A percentile compares a stretch with the other conserved stretches of the same genome.
These are phyloP conservation scores for Mormyrops attenuatus DNA, from an alignment of 2,797 vertebrate species.

Conservation along the genomic window DNA sequence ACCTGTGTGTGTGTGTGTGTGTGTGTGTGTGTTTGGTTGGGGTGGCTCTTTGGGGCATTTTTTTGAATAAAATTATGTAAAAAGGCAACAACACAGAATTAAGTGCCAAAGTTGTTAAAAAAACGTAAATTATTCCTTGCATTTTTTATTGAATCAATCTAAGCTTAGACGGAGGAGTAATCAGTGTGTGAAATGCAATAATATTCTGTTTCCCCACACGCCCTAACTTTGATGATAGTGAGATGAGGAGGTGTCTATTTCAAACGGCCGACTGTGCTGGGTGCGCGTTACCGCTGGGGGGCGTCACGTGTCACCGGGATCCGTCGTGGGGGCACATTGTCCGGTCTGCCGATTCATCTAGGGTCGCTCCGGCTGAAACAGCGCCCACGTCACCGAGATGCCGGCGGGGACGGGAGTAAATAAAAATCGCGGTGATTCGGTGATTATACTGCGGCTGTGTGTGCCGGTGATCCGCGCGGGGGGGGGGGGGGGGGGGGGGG, in stretches of 20 bases:
- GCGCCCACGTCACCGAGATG: not conserved
- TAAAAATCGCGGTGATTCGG: not conserved
- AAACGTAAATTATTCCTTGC: not conserved
- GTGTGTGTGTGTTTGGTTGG: not conserved
- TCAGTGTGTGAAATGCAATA: constrained; percentile 41
- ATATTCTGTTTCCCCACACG: constrained; percentile 13
- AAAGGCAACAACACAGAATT: not conserved
- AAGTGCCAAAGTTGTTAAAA: not conserved
- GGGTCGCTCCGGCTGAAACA: not conserved
- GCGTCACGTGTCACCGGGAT: not conserved
- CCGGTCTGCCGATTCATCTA: not conserved
- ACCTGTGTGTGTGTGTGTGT: not conserved
- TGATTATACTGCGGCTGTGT: not conserved
- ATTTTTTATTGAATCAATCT: not conserved
- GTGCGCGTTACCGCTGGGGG: not conserved
- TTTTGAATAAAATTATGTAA: not conserved
- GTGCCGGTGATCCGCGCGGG: not conserved
- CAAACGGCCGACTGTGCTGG: constrained; percentile 19
- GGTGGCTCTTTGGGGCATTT: not conserved
- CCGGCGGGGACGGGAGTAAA: not conserved
- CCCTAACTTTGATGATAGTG: constrained; percentile 2
- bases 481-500: too few relatives aligned
- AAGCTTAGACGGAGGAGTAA: constrained; percentile 17
- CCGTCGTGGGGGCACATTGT: not conserved
- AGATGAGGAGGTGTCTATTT: constrained; percentile 28